phyloP scores from a whole-genome alignment of 2,797 vertebrate genomes.

The Danio jaintianensis region DNA sequence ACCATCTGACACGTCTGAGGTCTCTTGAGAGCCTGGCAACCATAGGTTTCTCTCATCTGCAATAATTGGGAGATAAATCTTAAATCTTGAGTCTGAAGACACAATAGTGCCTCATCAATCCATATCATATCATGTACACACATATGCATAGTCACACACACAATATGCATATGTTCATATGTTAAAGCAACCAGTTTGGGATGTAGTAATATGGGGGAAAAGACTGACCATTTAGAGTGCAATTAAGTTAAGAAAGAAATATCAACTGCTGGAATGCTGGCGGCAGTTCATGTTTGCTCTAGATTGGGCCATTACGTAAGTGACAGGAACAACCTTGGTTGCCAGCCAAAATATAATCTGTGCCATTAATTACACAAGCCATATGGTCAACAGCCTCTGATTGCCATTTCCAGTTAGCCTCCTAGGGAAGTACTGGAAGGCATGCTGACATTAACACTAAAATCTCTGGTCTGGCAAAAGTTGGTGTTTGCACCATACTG shows the following conservation, averaged over 20 bases:
- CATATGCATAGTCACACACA: too few species aligned
- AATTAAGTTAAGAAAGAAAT: constrained; percentile 40
- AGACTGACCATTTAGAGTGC: constrained; percentile 13
- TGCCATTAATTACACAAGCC: constrained; percentile 82
- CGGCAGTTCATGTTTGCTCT: constrained; percentile 49
- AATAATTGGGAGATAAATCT: constrained; percentile 11
- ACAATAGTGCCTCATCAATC: constrained; percentile 20
- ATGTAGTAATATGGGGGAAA: background rate
- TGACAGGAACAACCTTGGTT: constrained; percentile 72
- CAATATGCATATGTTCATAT: background rate
- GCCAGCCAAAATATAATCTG: constrained; percentile 79
- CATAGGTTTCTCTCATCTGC: constrained; percentile 43
- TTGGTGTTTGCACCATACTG: too few species aligned
- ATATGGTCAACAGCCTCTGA: constrained; percentile 79
- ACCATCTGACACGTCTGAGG: constrained; percentile 57
- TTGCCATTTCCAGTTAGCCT: constrained; percentile 78
- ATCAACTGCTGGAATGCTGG: constrained; percentile 31
- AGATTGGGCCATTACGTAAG: constrained; percentile 70
- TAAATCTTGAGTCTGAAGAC: constrained; percentile 1
- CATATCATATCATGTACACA: background rate
- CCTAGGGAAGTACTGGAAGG: constrained; percentile 76
- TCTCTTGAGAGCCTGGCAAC: constrained; percentile 39
- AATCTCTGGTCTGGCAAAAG: constrained; percentile 64
- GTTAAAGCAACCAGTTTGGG: background rate
- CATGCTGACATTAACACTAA: constrained; percentile 80